Evolutionary conservation across 2,797 vertebrate genomes (phyloP).

Genomic region (Sorex maritimensis): DNA sequence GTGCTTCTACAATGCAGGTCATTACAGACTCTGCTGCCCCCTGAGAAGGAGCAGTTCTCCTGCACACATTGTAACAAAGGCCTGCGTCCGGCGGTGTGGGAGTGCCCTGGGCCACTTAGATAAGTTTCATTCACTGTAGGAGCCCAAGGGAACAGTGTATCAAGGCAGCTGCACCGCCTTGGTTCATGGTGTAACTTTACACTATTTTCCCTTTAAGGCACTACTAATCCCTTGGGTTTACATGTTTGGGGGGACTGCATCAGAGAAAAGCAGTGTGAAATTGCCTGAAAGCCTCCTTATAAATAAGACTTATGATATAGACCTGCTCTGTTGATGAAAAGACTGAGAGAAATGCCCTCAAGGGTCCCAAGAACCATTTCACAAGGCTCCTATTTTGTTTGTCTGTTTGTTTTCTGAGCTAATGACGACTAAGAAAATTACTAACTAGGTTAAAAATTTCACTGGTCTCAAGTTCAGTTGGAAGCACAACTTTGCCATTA

Average conservation of each 20-base stretch:
- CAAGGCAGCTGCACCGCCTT: slow-evolving; percentile 87
- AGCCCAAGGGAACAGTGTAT: slow-evolving; percentile 88
- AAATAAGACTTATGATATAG: slow-evolving; percentile 91
- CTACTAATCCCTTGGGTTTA: slow-evolving; percentile 92
- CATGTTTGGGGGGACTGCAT: slow-evolving; percentile 90
- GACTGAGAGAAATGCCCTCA: slow-evolving; percentile 86
- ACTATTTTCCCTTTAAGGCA: slow-evolving; percentile 90
- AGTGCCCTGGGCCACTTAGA: slow-evolving; percentile 85
- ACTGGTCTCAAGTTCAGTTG: slow-evolving; percentile 62
- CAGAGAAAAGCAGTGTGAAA: slow-evolving; percentile 91
- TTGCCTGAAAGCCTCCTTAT: slow-evolving; percentile 92
- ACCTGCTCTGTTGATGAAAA: slow-evolving; percentile 90
- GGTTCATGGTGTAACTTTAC: slow-evolving; percentile 90
- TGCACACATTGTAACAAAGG: slow-evolving; percentile 77
- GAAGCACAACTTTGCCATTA: slow-evolving; percentile 45
- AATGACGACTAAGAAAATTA: slow-evolving; percentile 83
- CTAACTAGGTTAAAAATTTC: slow-evolving; percentile 77
- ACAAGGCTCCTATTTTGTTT: slow-evolving; percentile 84
- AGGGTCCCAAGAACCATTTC: slow-evolving; percentile 86
- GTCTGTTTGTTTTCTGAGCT: slow-evolving; percentile 79
- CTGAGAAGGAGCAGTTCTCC: slow-evolving; percentile 86
- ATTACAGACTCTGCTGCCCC: slow-evolving; percentile 80
- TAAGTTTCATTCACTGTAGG: slow-evolving; percentile 88
- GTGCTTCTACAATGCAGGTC: slow-evolving; percentile 83
- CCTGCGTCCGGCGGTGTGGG: slow-evolving; percentile 73